Base-by-base conservation (phyloP, 2,113 vertebrate species). In the Cervus canadensis region DNA sequence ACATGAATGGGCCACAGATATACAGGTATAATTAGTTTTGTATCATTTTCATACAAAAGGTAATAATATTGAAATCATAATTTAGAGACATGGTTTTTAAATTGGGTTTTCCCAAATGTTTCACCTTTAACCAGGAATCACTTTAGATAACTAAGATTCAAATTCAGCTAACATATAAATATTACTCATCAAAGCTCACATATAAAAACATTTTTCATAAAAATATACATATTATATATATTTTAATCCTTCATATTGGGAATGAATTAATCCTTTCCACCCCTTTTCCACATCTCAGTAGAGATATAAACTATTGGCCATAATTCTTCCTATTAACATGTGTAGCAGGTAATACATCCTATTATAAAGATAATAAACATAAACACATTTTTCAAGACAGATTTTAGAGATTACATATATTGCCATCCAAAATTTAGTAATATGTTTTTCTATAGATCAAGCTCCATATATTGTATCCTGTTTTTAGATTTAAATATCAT, bases 41-140 rank as follows among this genome's bases (percentile, higher is more conserved):
- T 96, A 64, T 97, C 92, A 67, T 90, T 95, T 94, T 96, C 43
- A 98, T 96, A 94, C 26, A 95, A 76, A 94, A 50, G 3, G 62
- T 89, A 2, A 23, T 30, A 79, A 45, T 78, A 92, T 30, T 64
- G 3, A 33, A 36, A 76, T 56, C 81, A 17, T 0, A 91, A 81
- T 92, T 81, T 19, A 33, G 36, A 81, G 79, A 81, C 16, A 59
- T n/a, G 6, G 11, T 78, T 60, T 64, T 89, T 54, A 89, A 95
- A 56, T 8, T 33, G 13, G 6, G 0, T 40, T 79, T 95, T 62
- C 45, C n/a, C 36, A 82, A 91, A 57, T 52, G 4, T 30, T 33
- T 6, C 1, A n/a, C 57, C 56, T 88, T 87, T 87, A 84, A 10
- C 45, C 57, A 86, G 50, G 5, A 45, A 90, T 83, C 25, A 83